These are phyloP conservation scores for Cephus sareptanus DNA, from an alignment of 2,888 invertebrate genomes.

Conservation along the genomic window DNA sequence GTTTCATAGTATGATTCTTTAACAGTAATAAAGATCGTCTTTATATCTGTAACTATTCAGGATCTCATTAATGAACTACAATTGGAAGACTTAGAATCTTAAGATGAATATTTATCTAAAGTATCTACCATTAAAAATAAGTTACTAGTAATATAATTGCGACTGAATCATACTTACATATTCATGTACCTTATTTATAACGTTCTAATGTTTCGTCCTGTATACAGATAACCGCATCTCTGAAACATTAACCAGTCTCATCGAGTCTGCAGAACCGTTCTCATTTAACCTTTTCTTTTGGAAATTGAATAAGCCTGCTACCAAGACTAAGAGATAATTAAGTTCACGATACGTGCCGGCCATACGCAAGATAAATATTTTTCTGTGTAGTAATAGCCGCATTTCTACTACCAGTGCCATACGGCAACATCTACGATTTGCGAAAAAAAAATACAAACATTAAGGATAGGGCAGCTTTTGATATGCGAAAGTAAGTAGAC, in stretches of 20 bases:
- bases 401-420: background rate
- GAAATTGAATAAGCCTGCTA: background rate
- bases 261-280: background rate
- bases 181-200: too few relatives aligned
- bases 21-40: background rate
- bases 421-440: too few relatives aligned
- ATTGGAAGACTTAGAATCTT: background rate
- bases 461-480: too few relatives aligned
- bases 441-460: too few relatives aligned
- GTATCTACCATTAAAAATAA: background rate
- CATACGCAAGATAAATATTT: background rate
- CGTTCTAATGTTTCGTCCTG: background rate
- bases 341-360: background rate
- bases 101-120: background rate
- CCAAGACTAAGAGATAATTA: background rate
- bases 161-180: background rate
- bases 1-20: background rate
- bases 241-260: background rate
- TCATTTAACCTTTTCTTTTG: background rate
- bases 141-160: background rate
- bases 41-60: background rate
- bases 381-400: background rate
- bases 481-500: background rate
- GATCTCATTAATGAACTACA: background rate
- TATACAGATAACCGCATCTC: background rate